Evolutionary conservation across 2,888 invertebrate genomes (phyloP).

Genomic region (Spilarctia lutea): DNA sequence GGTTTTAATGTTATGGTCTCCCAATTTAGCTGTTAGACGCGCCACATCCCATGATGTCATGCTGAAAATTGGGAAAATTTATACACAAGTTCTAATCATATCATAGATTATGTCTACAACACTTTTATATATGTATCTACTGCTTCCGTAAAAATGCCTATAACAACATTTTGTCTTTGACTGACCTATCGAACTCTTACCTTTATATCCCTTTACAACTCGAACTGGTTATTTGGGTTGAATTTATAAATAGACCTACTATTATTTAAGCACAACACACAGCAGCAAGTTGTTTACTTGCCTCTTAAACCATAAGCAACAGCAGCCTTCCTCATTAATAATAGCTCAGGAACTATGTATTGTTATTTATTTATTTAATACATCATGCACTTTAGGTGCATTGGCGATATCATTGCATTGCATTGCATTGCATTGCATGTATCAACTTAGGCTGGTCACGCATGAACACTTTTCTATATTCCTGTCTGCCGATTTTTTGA

Average conservation of each 20-base stretch:
- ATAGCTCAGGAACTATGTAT: too few species aligned
- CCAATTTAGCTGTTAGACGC: slow-evolving; percentile 92
- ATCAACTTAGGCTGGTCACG: too few species aligned
- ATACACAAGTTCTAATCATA: not conserved
- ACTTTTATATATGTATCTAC: too few species aligned
- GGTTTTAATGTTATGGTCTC: slow-evolving; percentile 93
- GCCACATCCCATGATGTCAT: slow-evolving; percentile 97
- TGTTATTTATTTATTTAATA: too few species aligned
- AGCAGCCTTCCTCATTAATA: not conserved
- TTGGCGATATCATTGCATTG: too few species aligned
- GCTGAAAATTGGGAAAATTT: slow-evolving; percentile 76
- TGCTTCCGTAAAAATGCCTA: too few species aligned
- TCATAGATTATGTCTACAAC: not conserved
- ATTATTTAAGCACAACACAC: not conserved
- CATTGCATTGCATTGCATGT: too few species aligned
- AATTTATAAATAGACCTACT: not conserved
- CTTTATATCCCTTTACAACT: not conserved
- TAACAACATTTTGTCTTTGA: too few species aligned
- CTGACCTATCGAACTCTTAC: not conserved
- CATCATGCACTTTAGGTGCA: too few species aligned
- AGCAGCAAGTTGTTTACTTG: not conserved
- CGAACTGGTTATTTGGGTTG: not conserved
- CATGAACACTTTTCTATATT: not conserved
- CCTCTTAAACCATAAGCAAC: not conserved
- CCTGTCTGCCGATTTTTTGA: not conserved